Conservation (phyloP, 2,113 vertebrate genomes). For the Anser brachyrhynchus region DNA sequence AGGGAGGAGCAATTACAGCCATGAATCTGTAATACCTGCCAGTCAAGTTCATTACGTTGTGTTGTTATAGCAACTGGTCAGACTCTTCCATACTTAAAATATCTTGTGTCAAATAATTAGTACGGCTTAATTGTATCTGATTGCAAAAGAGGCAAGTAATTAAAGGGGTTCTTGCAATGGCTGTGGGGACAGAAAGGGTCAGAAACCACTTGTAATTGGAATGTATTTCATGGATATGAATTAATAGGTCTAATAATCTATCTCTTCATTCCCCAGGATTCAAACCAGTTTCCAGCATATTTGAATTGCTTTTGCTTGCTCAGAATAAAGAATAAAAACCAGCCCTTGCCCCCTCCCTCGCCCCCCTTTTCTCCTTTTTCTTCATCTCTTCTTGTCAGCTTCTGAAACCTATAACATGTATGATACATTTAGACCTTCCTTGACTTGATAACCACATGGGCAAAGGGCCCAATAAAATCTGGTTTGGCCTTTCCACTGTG, state of each 20-base stretch:
- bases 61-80: constrained; percentile 37
- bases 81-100: not conserved
- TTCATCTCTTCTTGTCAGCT: not conserved
- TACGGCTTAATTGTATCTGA: constrained; percentile 43
- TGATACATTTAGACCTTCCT: not conserved
- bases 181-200: constrained; percentile 5
- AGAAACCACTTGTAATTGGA: constrained; percentile 32
- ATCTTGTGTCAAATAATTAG: constrained; percentile 37
- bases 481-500: not conserved
- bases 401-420: not conserved
- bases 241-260: constrained; percentile 17
- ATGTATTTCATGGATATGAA: not conserved
- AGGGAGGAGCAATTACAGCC: not conserved
- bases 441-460: not conserved
- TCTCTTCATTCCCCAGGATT: not conserved
- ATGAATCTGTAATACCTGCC: not conserved
- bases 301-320: not conserved
- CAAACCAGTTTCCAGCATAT: not conserved
- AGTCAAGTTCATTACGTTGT: not conserved
- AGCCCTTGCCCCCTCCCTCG: not conserved
- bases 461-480: not conserved
- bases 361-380: not conserved
- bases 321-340: not conserved
- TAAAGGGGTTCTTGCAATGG: constrained; percentile 15
- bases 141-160: constrained; percentile 38